Evolutionary conservation across 92 coral and sea anemone genomes (phyloP).

Genomic region (Umimayanthus kanabou): DNA sequence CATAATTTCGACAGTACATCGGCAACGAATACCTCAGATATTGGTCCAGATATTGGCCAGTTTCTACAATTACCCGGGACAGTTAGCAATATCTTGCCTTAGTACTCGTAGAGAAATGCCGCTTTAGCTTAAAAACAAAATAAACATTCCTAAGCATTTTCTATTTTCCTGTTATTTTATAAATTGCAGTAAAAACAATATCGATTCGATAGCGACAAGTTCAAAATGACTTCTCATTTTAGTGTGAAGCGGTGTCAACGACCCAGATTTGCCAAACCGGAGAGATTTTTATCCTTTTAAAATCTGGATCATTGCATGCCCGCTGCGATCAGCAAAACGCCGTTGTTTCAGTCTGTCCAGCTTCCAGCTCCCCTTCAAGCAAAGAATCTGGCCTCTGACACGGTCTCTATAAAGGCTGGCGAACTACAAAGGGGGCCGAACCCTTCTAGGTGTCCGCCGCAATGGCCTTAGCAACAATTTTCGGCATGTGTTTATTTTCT

Average conservation of each 20-base stretch:
- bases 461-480: not conserved
- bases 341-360: not conserved
- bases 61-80: too few species aligned
- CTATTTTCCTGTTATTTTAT: too few species aligned
- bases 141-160: not conserved
- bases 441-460: not conserved
- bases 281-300: too few species aligned
- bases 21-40: not conserved
- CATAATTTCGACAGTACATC: not conserved
- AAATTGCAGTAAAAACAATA: too few species aligned
- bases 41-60: too few species aligned
- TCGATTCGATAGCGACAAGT: too few species aligned
- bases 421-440: not conserved
- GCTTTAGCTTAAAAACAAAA: too few species aligned
- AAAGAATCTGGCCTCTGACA: constrained; percentile 1
- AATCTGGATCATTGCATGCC: not conserved
- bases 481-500: not conserved
- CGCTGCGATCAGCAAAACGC: not conserved
- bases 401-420: not conserved
- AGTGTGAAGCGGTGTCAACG: not conserved
- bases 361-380: not conserved
- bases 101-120: not conserved
- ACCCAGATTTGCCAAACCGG: not conserved
- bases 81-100: not conserved
- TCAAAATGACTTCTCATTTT: not conserved